These are phyloP conservation scores for Pandion haliaetus DNA, from an alignment of 2,113 vertebrate species.

Conservation along the genomic window DNA sequence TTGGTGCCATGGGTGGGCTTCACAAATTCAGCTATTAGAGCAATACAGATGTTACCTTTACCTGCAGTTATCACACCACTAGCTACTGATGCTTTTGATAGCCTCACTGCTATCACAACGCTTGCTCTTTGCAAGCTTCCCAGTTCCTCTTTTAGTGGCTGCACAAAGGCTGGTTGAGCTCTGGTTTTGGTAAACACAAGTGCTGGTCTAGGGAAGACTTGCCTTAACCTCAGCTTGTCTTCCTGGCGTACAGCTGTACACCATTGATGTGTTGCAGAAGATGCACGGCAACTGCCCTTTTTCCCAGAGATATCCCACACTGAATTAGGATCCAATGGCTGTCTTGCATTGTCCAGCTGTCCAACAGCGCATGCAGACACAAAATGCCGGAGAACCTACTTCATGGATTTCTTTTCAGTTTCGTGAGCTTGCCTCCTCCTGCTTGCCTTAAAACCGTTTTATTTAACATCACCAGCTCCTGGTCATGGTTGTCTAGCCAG, in stretches of 20 bases:
- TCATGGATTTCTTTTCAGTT: background rate
- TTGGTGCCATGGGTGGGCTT: background rate
- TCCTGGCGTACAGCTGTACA: background rate
- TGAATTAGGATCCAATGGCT: too few species aligned
- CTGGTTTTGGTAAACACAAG: background rate
- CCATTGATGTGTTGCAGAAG: background rate
- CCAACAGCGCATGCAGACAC: background rate
- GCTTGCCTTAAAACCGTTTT: background rate
- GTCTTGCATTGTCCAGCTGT: background rate
- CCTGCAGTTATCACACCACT: accelerated
- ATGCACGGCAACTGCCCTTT: background rate
- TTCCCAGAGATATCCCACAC: background rate
- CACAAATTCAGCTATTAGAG: background rate
- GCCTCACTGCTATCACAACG: too few species aligned
- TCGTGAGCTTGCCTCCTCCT: background rate
- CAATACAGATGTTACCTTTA: background rate
- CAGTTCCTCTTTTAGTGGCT: background rate
- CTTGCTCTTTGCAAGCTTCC: background rate
- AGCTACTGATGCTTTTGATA: background rate
- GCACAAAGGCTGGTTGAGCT: background rate
- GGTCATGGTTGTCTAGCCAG: background rate
- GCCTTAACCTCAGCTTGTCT: background rate
- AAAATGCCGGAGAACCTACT: background rate
- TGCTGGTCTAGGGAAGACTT: background rate
- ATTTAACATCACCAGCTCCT: background rate